Evolutionary conservation across 2,888 invertebrate genomes (phyloP).

Genomic region (Apantesis nais): DNA sequence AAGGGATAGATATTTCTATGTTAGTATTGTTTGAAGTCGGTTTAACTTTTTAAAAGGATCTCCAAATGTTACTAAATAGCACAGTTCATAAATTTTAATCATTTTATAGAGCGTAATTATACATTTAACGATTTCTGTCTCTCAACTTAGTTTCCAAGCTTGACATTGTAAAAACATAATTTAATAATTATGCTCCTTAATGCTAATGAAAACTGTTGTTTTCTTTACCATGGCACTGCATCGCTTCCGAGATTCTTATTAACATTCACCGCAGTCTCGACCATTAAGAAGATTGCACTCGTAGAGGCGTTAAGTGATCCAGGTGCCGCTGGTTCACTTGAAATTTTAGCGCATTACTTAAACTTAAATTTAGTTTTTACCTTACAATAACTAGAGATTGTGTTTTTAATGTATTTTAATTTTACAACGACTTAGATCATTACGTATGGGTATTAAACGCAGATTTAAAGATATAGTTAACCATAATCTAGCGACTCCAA

Average conservation of each 20-base stretch:
- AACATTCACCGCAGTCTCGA: background rate
- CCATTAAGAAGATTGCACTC: background rate
- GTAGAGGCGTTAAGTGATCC: background rate
- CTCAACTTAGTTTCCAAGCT: background rate
- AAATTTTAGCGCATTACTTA: background rate
- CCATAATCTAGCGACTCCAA: too few relatives aligned
- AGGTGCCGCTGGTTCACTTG: background rate
- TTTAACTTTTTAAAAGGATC: too few relatives aligned
- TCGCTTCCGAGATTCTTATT: slow-evolving; percentile 1
- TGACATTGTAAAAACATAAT: background rate
- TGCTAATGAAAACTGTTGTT: background rate
- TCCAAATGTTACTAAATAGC: too few relatives aligned
- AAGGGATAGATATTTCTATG: too few relatives aligned
- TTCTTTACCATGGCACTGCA: background rate
- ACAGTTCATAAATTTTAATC: background rate
- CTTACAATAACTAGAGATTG: too few relatives aligned
- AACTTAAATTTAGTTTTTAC: too few relatives aligned
- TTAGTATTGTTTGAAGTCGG: too few relatives aligned
- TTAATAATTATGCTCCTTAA: background rate
- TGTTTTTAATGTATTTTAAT: too few relatives aligned
- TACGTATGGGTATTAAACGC: too few relatives aligned
- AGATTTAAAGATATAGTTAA: too few relatives aligned
- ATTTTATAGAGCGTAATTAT: background rate
- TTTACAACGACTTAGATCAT: too few relatives aligned
- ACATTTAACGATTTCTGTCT: background rate